Conservation (phyloP, 37 sponge, comb jelly and placozoan species). For the Corticium candelabrum region DNA sequence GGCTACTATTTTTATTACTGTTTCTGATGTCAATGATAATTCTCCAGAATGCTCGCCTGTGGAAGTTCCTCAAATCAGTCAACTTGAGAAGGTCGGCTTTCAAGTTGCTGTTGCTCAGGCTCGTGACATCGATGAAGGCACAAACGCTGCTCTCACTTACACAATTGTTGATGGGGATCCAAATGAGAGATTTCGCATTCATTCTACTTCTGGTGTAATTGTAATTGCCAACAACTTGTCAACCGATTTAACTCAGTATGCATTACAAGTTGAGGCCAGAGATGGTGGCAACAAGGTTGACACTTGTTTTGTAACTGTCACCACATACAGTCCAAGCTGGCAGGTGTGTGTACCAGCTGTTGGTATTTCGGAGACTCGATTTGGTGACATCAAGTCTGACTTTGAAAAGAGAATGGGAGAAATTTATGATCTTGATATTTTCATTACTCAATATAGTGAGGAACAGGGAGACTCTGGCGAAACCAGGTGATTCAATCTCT, state of each 20-base stretch:
- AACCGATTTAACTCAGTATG: neutral
- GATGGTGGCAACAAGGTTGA: neutral
- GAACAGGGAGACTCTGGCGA: too few species aligned
- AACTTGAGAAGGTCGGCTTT: neutral
- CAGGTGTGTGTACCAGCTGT: neutral
- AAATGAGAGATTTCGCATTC: neutral
- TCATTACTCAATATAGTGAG: neutral
- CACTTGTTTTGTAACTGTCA: neutral
- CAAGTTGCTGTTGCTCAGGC: neutral
- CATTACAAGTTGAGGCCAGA: neutral
- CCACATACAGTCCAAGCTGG: neutral
- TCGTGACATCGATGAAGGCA: neutral
- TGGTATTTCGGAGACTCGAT: neutral
- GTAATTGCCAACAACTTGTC: neutral
- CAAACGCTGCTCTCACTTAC: neutral
- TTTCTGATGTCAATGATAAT: neutral
- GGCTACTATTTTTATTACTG: neutral
- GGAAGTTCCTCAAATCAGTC: neutral
- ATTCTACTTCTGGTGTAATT: neutral
- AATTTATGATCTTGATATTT: neutral
- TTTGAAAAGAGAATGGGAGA: neutral
- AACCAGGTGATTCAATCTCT: too few species aligned
- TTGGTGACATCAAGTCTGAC: neutral
- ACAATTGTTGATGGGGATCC: neutral
- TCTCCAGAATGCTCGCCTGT: neutral